These are phyloP conservation scores for Panagrolaimus sp. DNA, from an alignment of 1,140 invertebrate species.

Conservation along the genomic window DNA sequence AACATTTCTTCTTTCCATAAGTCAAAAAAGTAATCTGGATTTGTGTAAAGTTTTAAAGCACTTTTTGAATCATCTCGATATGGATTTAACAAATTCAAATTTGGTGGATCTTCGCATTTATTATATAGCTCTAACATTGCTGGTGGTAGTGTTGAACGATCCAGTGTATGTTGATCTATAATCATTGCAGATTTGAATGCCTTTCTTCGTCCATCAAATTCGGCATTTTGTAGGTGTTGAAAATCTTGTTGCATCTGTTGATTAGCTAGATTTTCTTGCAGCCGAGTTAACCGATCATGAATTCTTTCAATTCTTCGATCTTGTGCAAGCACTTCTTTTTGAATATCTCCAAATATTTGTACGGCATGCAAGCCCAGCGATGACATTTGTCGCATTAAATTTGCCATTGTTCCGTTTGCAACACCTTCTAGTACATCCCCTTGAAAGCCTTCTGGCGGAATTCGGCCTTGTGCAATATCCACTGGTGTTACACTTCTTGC, in stretches of 20 bases:
- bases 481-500: background rate
- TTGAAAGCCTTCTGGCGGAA: conserved; percentile 57
- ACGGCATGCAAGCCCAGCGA: conserved; percentile 89
- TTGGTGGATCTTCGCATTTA: conserved; percentile 82
- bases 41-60: conserved; percentile 94
- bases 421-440: conserved; percentile 90
- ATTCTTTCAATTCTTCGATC: conserved; percentile 77
- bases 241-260: conserved; percentile 69
- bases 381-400: conserved; percentile 77
- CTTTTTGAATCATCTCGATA: conserved; percentile 92
- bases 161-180: conserved; percentile 92
- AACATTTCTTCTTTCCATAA: conserved; percentile 82
- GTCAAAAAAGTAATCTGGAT: conserved; percentile 97
- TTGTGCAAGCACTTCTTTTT: conserved; percentile 75
- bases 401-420: conserved; percentile 87
- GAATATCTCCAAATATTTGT: conserved; percentile 87
- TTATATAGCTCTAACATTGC: conserved; percentile 86
- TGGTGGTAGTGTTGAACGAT: conserved; percentile 82
- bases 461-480: background rate
- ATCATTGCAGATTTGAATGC: conserved; percentile 77
- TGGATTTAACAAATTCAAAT: conserved; percentile 83
- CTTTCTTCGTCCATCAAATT: conserved; percentile 76
- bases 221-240: conserved; percentile 66
- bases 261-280: conserved; percentile 87
- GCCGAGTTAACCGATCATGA: conserved; percentile 80